phyloP scores from a whole-genome alignment of 2,797 vertebrate genomes.

The Jordanella pulchra region DNA sequence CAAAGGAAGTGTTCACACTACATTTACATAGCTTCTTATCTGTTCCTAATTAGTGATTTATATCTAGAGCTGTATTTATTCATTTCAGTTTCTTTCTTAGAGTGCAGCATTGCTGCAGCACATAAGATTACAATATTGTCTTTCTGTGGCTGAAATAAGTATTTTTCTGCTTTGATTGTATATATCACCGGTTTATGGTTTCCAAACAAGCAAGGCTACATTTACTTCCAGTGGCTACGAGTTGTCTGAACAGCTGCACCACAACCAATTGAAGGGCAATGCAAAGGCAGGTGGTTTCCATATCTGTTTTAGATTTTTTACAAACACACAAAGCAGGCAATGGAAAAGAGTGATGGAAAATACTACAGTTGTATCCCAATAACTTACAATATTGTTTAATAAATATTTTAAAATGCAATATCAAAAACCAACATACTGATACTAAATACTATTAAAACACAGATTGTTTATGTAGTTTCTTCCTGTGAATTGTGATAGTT shows the following conservation, averaged over 20 bases:
- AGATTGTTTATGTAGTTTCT: neutral
- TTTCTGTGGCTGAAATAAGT: slow-evolving; percentile 35
- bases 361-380: neutral
- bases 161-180: neutral
- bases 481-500: neutral
- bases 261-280: slow-evolving; percentile 24
- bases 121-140: slow-evolving; percentile 5
- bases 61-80: slow-evolving; percentile 47
- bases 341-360: slow-evolving; percentile 22
- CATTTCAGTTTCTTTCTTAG: slow-evolving; percentile 8
- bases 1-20: slow-evolving; percentile 62
- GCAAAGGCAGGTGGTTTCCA: neutral
- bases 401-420: neutral
- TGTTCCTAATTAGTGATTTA: slow-evolving; percentile 70
- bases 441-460: neutral
- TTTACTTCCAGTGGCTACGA: slow-evolving; percentile 27
- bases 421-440: neutral
- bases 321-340: slow-evolving; percentile 20
- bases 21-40: slow-evolving; percentile 73
- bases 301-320: slow-evolving; percentile 16
- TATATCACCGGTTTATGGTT: slow-evolving; percentile 46
- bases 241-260: slow-evolving; percentile 36
- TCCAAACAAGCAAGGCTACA: slow-evolving; percentile 41
- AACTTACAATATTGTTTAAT: neutral
- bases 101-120: neutral